These are phyloP conservation scores for Drosophila neotestacea DNA, from an alignment of 2,888 invertebrate genomes.

Conservation along the genomic window DNA sequence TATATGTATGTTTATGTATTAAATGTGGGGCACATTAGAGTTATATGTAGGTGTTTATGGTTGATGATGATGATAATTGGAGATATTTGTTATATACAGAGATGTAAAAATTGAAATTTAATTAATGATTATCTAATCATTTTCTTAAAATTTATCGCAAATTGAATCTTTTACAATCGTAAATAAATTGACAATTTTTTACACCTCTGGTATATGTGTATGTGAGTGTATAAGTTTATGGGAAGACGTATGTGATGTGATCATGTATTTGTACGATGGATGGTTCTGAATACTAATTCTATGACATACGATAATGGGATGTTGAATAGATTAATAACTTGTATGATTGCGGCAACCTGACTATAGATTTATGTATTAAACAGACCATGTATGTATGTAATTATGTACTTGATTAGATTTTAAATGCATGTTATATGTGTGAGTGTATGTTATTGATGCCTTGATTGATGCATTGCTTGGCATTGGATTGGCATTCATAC, in stretches of 20 bases:
- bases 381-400: not conserved
- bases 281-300: slow-evolving; percentile 12
- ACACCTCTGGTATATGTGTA: too few species aligned
- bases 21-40: not conserved
- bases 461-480: not conserved
- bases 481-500: slow-evolving; percentile 14
- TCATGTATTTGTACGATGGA: slow-evolving; percentile 15
- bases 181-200: too few species aligned
- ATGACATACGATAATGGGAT: not conserved
- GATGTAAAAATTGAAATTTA: too few species aligned
- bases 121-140: too few species aligned
- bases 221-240: not conserved
- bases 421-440: not conserved
- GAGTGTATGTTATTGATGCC: slow-evolving; percentile 5
- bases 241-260: slow-evolving; percentile 5
- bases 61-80: not conserved
- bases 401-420: not conserved
- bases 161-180: too few species aligned
- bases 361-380: slow-evolving; percentile 3
- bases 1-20: not conserved
- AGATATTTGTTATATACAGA: not conserved
- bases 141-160: too few species aligned
- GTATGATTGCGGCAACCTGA: not conserved
- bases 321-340: not conserved
- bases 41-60: not conserved